phyloP scores from a whole-genome alignment of 1,140 invertebrate species.

The Papilio dardanus region DNA sequence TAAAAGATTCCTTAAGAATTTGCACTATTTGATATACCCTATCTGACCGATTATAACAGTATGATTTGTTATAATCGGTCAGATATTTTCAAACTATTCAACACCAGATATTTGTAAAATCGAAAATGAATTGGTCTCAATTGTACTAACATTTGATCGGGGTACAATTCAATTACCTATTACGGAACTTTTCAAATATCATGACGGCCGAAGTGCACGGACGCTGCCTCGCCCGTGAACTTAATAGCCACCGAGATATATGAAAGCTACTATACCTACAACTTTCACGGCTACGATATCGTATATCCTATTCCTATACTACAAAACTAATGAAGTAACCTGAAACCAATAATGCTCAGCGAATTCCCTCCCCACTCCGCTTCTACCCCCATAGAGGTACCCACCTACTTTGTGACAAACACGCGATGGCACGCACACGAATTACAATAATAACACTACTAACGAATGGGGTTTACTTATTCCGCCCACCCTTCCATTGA shows the following conservation, averaged over 20 bases:
- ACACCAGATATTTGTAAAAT: neutral
- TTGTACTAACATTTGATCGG: conserved; percentile 5
- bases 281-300: conserved; percentile 32
- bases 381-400: conserved; percentile 23
- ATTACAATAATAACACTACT: conserved; percentile 50
- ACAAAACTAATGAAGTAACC: conserved; percentile 35
- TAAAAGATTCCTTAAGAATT: neutral
- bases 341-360: conserved; percentile 5
- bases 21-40: neutral
- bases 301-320: conserved; percentile 36
- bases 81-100: neutral
- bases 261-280: no score
- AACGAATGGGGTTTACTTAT: conserved; percentile 64
- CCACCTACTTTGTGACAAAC: conserved; percentile 33
- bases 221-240: no score
- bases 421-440: conserved; percentile 45
- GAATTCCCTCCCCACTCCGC: neutral
- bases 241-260: no score
- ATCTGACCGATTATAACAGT: neutral
- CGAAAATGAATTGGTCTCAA: conserved; percentile 7
- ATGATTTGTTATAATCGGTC: no score
- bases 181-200: no score
- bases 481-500: conserved; percentile 38
- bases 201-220: no score
- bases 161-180: conserved; percentile 2